A percentile compares a stretch with the other conserved stretches of the same genome.
phyloP scores from a whole-genome alignment of 2,888 invertebrate species.

The Pterobdella sp. region DNA sequence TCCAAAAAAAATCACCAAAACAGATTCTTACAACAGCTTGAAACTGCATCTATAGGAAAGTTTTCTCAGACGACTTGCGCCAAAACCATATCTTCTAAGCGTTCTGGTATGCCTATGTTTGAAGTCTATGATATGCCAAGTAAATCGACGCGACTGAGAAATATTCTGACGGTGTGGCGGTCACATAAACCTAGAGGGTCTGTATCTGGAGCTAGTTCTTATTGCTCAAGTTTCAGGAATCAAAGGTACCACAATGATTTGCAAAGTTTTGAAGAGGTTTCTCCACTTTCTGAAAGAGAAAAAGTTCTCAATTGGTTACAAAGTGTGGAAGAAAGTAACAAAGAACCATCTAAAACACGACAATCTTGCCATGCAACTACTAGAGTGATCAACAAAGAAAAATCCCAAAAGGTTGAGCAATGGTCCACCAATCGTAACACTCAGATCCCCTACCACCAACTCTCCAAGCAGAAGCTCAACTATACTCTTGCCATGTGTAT shows the following conservation, averaged over 20 bases:
- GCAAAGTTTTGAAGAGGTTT: slow-evolving; percentile 36
- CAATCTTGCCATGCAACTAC: neutral
- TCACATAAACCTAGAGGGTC: slow-evolving; percentile 14
- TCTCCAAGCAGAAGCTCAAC: slow-evolving; percentile 20
- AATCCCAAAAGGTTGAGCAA: neutral
- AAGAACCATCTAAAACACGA: neutral
- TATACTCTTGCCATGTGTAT: slow-evolving; percentile 13
- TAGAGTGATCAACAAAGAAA: neutral
- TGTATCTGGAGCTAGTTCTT: slow-evolving; percentile 16
- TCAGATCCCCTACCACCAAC: slow-evolving; percentile 2
- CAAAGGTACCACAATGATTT: slow-evolving; percentile 26
- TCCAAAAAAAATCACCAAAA: slow-evolving; percentile 22
- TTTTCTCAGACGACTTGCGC: slow-evolving; percentile 12
- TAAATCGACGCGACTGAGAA: slow-evolving; percentile 21
- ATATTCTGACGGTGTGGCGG: slow-evolving; percentile 26
- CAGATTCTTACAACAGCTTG: slow-evolving; percentile 24
- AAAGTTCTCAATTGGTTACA: slow-evolving; percentile 30
- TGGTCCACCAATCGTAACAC: neutral
- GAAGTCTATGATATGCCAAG: slow-evolving; percentile 13
- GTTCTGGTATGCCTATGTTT: slow-evolving; percentile 11
- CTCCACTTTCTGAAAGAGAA: slow-evolving; percentile 36
- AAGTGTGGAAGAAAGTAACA: slow-evolving; percentile 25
- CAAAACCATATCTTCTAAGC: slow-evolving; percentile 18
- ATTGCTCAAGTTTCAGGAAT: neutral
- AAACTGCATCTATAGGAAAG: slow-evolving; percentile 17